Base-by-base conservation (phyloP, 2,888 invertebrate genomes). In the Eristalis arbustorum region DNA sequence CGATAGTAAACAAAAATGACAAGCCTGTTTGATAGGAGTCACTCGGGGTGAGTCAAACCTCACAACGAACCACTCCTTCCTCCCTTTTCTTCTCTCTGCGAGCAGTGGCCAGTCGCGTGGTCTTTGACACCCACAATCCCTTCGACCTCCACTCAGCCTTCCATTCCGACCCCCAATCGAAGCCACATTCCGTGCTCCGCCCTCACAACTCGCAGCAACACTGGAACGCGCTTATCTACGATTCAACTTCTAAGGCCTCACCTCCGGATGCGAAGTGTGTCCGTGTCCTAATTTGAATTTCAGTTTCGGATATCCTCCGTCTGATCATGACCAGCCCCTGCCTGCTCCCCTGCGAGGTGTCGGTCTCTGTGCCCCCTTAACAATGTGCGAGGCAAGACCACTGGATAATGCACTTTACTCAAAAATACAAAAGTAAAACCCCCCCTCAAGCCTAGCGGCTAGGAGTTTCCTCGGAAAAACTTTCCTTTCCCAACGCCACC, bases 321-420 rank as follows among this genome's bases (percentile, higher is more conserved):
- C 13, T n/a, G 49, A 49, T 49, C 49, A 49, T 49, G 42, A 18
- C 14, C n/a, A 42, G 4, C n/a, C 42, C n/a, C 5, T n/a, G n/a
- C 40, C 40, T 77, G 63, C 37, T 14, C 42, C 42, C 40, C 40
- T 77, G 63, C 37, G 49, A 18, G 18, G n/a, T 5, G 66, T 67
- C 31, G 31, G n/a, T 4, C 10, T 49, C 59, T 56, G 66, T 67
- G 59, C 59, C 31, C 37, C 34, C n/a, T 23, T 62, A 62, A 75
- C 42, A 31, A 42, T 22, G 61, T 49, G 49, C 18, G 49, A 49
- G 49, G 18, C n/a, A 14, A 42, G 75, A 67, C 68, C 82, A 64
- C 34, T 56, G 81, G 77, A 76, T 82, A 81, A 85, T 81, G 77
- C 85, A 85, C 73, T 82, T 77, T 82, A 73, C 59, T 57, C 59